Evolutionary conservation across 2,797 vertebrate species (phyloP).

Genomic region (Carcharodon carcharias): DNA sequence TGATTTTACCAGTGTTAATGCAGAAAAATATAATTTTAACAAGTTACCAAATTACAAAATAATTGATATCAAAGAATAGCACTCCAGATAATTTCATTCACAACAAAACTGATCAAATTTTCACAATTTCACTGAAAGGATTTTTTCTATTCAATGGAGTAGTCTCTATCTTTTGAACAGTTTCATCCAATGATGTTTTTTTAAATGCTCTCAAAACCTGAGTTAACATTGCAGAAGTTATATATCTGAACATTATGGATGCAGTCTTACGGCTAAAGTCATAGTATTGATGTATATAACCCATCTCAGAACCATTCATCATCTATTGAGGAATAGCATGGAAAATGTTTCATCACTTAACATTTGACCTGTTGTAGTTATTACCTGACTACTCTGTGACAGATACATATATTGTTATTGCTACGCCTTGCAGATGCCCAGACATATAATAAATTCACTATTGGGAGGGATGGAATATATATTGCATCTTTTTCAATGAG

Average conservation of each 20-base stretch:
- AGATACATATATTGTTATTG: neutral
- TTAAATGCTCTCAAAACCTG: neutral
- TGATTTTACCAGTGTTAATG: neutral
- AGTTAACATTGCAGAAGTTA: neutral
- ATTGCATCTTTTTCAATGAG: neutral
- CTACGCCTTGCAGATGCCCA: neutral
- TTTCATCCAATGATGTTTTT: neutral
- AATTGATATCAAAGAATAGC: neutral
- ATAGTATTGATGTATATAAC: neutral
- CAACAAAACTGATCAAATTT: neutral
- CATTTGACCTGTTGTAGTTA: neutral
- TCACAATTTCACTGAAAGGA: neutral
- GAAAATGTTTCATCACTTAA: neutral
- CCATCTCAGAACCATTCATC: neutral
- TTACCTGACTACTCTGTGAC: neutral
- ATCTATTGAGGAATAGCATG: neutral
- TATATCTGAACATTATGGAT: neutral
- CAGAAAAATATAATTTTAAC: neutral
- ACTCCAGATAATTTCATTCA: neutral
- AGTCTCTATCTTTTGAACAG: neutral
- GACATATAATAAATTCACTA: neutral
- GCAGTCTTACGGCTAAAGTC: neutral
- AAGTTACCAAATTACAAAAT: neutral
- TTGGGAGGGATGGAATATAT: neutral
- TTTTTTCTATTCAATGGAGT: neutral